Evolutionary conservation across 2,888 invertebrate genomes (phyloP).

Genomic region (Agelastica alni): DNA sequence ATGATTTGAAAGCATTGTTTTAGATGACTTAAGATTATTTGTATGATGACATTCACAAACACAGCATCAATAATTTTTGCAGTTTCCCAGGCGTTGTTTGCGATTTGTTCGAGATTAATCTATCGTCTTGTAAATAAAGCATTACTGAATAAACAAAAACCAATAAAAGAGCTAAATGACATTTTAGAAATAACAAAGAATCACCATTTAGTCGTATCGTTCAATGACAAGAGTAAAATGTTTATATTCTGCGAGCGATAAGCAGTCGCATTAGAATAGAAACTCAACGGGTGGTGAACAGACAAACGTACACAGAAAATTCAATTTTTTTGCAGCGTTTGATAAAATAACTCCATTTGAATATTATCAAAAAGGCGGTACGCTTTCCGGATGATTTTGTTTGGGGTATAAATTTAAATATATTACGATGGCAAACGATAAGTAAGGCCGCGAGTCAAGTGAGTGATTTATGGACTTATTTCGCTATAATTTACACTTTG

Average conservation of each 20-base stretch:
- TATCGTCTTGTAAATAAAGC: too few relatives aligned
- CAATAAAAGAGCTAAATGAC: too few relatives aligned
- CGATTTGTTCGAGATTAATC: too few relatives aligned
- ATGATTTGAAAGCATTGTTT: too few relatives aligned
- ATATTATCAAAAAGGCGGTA: conserved; percentile 25
- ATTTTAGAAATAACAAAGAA: too few relatives aligned
- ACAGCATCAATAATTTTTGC: too few relatives aligned
- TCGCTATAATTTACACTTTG: conserved; percentile 16
- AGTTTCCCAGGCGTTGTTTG: too few relatives aligned
- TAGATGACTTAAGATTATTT: too few relatives aligned
- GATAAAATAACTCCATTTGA: conserved; percentile 22
- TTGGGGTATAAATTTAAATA: conserved; percentile 28
- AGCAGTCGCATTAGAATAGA: neutral
- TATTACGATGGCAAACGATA: conserved; percentile 22
- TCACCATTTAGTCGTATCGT: too few relatives aligned
- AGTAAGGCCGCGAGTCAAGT: conserved; percentile 15
- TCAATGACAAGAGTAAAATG: neutral
- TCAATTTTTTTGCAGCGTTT: conserved; percentile 17
- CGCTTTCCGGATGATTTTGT: conserved; percentile 29
- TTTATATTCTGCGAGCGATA: neutral
- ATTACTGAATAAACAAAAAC: too few relatives aligned
- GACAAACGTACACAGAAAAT: neutral
- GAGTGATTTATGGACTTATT: conserved; percentile 23
- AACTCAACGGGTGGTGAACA: neutral
- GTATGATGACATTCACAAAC: too few relatives aligned